phyloP scores from a whole-genome alignment of 2,113 vertebrate genomes.

The Zosterops hypoxanthus region DNA sequence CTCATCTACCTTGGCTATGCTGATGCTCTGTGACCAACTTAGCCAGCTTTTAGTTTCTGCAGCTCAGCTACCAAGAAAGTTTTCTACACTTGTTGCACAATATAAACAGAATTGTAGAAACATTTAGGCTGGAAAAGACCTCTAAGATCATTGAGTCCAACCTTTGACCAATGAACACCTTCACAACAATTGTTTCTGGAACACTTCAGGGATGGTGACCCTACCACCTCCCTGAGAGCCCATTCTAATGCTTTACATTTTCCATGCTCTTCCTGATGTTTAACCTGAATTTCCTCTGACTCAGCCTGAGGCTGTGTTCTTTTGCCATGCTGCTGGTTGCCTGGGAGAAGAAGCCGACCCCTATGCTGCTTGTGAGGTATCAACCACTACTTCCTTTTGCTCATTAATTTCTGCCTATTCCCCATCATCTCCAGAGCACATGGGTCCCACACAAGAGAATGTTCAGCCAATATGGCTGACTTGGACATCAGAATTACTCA shows the following conservation, averaged over 20 bases:
- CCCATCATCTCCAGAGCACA: fast-evolving
- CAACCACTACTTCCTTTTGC: background rate
- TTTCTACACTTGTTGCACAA: background rate
- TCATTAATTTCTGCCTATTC: background rate
- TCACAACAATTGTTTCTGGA: background rate
- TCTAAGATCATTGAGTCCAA: background rate
- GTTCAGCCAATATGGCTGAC: background rate
- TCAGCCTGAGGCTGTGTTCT: background rate
- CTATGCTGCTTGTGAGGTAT: background rate
- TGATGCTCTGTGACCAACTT: background rate
- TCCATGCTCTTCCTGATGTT: background rate
- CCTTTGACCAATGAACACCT: background rate
- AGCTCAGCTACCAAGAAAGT: background rate
- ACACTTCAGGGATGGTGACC: background rate
- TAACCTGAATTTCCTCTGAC: background rate
- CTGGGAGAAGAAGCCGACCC: background rate
- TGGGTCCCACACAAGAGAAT: background rate
- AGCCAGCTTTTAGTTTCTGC: background rate
- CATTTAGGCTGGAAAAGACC: background rate
- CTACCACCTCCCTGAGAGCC: no score
- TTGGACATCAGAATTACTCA: background rate
- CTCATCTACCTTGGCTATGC: background rate
- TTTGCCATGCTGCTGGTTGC: background rate
- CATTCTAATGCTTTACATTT: background rate
- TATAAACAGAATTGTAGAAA: background rate